Conservation (phyloP, 2,888 invertebrate genomes). For the Cantharis nigra region DNA sequence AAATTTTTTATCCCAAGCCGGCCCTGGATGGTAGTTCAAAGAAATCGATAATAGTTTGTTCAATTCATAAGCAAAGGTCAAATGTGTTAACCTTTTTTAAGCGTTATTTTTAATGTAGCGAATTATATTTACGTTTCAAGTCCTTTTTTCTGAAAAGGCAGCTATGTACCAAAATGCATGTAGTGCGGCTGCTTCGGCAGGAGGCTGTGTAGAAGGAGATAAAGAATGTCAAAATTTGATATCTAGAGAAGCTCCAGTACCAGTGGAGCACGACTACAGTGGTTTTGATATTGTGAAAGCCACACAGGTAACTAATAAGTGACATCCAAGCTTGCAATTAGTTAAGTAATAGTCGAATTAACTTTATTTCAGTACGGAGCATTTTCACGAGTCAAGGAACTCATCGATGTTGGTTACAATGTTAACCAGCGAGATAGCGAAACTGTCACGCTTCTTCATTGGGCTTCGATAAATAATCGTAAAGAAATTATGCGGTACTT, state of each 20-base stretch:
- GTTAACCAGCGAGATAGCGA: conserved; percentile 94
- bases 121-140: neutral
- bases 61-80: conserved; percentile 23
- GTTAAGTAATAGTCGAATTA: neutral
- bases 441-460: conserved; percentile 96
- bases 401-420: conserved; percentile 91
- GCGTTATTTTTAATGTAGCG: conserved; percentile 6
- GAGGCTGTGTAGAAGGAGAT: conserved; percentile 67
- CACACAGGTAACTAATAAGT: conserved; percentile 69
- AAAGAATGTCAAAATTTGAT: conserved; percentile 66
- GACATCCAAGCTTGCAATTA: neutral
- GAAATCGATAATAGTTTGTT: conserved; percentile 13
- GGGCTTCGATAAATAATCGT: conserved; percentile 99
- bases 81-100: conserved; percentile 27
- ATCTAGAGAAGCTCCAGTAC: conserved; percentile 65
- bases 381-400: conserved; percentile 77
- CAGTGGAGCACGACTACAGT: conserved; percentile 74
- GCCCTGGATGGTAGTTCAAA: neutral
- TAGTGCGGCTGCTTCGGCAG: conserved; percentile 68
- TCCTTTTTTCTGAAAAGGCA: neutral
- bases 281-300: conserved; percentile 93
- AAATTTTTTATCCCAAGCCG: neutral
- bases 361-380: conserved; percentile 75
- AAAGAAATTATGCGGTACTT: conserved; percentile 89
- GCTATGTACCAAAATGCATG: conserved; percentile 74